Evolutionary conservation across 2,888 invertebrate species (phyloP).

Genomic region (Cosmia pyralina): DNA sequence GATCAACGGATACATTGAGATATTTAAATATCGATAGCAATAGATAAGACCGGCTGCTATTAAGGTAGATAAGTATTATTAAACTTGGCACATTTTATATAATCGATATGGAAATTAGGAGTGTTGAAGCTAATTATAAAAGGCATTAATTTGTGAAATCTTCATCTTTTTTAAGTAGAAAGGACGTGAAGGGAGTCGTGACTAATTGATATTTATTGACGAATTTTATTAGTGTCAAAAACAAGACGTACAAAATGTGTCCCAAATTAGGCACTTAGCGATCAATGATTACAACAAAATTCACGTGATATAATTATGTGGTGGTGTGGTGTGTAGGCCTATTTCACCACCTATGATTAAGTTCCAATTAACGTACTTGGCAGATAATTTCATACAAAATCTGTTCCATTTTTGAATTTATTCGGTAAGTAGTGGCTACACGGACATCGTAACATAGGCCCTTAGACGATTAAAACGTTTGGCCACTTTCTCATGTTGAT

Average conservation of each 20-base stretch:
- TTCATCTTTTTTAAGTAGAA: not conserved
- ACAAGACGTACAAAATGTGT: not conserved
- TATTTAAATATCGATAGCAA: slow-evolving; percentile 55
- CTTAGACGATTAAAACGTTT: not conserved
- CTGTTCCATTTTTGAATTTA: too few species aligned
- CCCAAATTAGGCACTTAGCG: not conserved
- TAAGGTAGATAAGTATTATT: slow-evolving; percentile 26
- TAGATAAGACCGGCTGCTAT: slow-evolving; percentile 26
- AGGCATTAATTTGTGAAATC: slow-evolving; percentile 7
- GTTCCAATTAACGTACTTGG: too few species aligned
- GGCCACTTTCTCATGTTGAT: not conserved
- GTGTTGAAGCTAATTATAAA: slow-evolving; percentile 6
- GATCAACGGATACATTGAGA: slow-evolving; percentile 60
- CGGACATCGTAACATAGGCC: too few species aligned
- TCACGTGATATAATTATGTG: too few species aligned
- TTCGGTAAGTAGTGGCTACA: too few species aligned
- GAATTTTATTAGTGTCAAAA: not conserved
- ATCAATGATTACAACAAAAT: not conserved
- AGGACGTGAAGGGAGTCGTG: not conserved
- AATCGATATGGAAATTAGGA: not conserved
- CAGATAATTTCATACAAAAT: too few species aligned
- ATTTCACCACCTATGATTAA: too few species aligned
- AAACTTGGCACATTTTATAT: not conserved
- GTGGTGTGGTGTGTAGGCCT: too few species aligned
- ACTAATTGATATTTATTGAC: slow-evolving; percentile 1